phyloP scores from a whole-genome alignment of 2,113 vertebrate genomes.

The Sialia sialis region DNA sequence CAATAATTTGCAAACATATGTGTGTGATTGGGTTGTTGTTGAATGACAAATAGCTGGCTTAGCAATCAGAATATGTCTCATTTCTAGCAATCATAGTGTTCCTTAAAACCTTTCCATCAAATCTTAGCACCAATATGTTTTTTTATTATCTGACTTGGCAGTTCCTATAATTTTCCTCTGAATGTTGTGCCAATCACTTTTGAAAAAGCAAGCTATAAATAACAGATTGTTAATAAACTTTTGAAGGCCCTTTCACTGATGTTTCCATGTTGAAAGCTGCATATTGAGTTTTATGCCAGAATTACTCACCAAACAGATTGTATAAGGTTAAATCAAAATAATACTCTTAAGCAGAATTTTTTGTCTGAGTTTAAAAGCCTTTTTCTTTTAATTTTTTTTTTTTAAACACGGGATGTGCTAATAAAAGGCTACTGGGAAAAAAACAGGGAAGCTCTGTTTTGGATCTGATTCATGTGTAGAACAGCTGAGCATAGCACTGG shows the following conservation, averaged over 20 bases:
- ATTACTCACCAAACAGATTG: conserved; percentile 51
- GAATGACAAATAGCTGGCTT: conserved; percentile 7
- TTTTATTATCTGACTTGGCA: background rate
- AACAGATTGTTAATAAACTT: conserved; percentile 59
- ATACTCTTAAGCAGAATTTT: background rate
- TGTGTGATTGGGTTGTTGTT: background rate
- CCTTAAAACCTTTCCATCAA: background rate
- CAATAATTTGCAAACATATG: conserved; percentile 50
- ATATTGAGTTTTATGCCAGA: conserved; percentile 15
- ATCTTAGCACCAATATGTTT: background rate
- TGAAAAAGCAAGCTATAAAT: conserved; percentile 25
- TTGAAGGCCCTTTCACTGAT: conserved; percentile 22
- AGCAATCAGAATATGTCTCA: background rate
- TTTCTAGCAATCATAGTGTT: background rate
- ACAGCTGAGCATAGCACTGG: background rate
- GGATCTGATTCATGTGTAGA: background rate
- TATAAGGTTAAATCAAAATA: conserved; percentile 39
- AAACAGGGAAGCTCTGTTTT: background rate
- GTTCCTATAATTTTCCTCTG: conserved; percentile 39
- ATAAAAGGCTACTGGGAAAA: background rate
- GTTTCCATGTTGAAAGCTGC: conserved; percentile 40
- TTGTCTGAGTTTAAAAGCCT: background rate
- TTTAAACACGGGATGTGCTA: background rate
- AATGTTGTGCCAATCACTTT: conserved; percentile 31
- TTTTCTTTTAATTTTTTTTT: background rate